Conservation (phyloP, 2,113 vertebrate genomes). For the Chloroceryle aenea region DNA sequence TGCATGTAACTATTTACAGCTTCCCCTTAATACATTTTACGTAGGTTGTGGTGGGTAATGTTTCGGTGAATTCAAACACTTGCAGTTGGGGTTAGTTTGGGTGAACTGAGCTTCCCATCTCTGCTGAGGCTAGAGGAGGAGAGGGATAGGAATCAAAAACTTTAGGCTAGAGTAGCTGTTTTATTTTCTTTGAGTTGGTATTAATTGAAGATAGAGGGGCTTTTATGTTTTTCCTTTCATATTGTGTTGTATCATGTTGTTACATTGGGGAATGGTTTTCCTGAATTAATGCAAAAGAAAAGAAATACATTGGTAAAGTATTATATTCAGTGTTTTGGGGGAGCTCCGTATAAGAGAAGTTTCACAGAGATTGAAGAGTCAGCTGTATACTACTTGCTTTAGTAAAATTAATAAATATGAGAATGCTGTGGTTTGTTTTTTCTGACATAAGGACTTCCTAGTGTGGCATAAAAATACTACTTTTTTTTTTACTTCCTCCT, state of each 20-base stretch:
- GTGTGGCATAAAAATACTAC: background rate
- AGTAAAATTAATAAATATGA: background rate
- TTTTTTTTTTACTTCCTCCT: background rate
- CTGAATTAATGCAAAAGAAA: background rate
- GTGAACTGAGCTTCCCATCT: background rate
- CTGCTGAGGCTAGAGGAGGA: background rate
- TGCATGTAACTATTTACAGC: background rate
- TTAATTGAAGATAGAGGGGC: background rate
- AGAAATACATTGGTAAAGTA: background rate
- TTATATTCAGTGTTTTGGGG: background rate
- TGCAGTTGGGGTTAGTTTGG: background rate
- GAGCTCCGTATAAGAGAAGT: background rate
- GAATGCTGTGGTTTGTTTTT: background rate
- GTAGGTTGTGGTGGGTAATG: background rate
- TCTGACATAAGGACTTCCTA: background rate
- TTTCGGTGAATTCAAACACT: background rate
- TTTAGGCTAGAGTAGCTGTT: background rate
- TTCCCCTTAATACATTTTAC: background rate
- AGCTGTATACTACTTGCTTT: background rate
- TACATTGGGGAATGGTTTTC: background rate
- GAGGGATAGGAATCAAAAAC: background rate
- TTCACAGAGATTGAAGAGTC: background rate
- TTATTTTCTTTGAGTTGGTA: background rate
- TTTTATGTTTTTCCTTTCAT: background rate
- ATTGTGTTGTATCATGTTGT: background rate